A percentile compares a stretch with the other conserved stretches of the same genome.
Evolutionary conservation across 2,888 invertebrate genomes (phyloP).

Genomic region (Cataglyphis albicans): DNA sequence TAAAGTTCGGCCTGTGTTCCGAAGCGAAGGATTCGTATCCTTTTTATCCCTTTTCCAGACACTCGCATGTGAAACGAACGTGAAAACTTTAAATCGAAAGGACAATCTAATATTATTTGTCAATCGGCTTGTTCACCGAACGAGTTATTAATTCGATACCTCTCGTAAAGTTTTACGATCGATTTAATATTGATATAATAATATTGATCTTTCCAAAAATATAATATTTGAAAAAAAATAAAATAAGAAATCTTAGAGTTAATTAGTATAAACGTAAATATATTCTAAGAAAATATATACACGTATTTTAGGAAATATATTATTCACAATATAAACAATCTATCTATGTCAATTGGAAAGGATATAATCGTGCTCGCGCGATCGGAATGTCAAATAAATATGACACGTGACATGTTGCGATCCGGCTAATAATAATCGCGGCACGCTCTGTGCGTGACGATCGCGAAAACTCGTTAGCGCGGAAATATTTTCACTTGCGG

Average conservation of each 20-base stretch:
- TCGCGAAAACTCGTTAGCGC: slow-evolving; percentile 28
- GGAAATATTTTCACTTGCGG: slow-evolving; percentile 19
- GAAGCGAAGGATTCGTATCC: slow-evolving; percentile 65
- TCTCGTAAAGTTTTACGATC: background rate
- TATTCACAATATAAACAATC: background rate
- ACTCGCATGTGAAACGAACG: background rate
- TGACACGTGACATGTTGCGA: background rate
- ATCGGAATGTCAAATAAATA: background rate
- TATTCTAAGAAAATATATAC: background rate
- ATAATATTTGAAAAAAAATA: background rate
- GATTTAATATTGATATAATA: background rate
- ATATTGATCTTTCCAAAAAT: background rate
- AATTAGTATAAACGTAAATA: background rate
- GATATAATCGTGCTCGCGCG: background rate
- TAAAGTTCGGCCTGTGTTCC: slow-evolving; percentile 64
- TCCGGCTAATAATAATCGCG: slow-evolving; percentile 28
- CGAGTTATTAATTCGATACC: slow-evolving; percentile 1
- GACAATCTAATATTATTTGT: background rate
- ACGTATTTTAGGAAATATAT: background rate
- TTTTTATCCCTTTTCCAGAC: slow-evolving; percentile 47
- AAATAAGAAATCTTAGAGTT: background rate
- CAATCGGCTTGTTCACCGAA: background rate
- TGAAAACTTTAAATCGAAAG: slow-evolving; percentile 1
- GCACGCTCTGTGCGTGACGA: background rate
- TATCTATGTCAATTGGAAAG: background rate